Conservation (phyloP, 2,113 vertebrate species). For the Pangasianodon hypophthalmus region DNA sequence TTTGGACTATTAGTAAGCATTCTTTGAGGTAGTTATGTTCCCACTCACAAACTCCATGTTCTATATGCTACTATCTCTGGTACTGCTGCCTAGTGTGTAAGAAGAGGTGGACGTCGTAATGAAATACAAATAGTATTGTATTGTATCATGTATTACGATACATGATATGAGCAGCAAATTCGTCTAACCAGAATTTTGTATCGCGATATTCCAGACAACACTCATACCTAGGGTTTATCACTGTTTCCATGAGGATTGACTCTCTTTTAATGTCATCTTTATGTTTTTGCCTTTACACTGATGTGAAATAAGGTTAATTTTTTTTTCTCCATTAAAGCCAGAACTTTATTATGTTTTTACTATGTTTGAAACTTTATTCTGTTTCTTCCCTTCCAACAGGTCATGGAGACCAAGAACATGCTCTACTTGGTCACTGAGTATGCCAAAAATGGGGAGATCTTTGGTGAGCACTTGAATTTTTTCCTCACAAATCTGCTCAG, state of each 20-base stretch:
- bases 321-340: conserved; percentile 4
- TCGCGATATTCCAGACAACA: neutral
- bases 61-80: neutral
- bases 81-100: neutral
- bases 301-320: neutral
- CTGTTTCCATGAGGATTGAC: neutral
- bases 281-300: neutral
- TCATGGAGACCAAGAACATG: conserved; percentile 95
- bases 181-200: neutral
- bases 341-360: neutral
- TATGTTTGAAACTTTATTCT: neutral
- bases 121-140: no score
- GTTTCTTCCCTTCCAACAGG: conserved; percentile 21
- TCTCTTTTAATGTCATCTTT: neutral
- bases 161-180: neutral
- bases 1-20: neutral
- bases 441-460: conserved; percentile 93
- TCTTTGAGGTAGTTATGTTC: neutral
- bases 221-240: neutral
- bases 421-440: conserved; percentile 97
- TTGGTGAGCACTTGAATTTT: conserved; percentile 36
- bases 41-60: neutral
- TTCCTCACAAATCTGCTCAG: neutral
- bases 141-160: no score
- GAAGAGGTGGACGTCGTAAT: no score